Percentiles rank a stretch among this genome's conserved stretches.
Conservation (phyloP, 2,797 vertebrate species). For the Corythornis leucogaster region DNA sequence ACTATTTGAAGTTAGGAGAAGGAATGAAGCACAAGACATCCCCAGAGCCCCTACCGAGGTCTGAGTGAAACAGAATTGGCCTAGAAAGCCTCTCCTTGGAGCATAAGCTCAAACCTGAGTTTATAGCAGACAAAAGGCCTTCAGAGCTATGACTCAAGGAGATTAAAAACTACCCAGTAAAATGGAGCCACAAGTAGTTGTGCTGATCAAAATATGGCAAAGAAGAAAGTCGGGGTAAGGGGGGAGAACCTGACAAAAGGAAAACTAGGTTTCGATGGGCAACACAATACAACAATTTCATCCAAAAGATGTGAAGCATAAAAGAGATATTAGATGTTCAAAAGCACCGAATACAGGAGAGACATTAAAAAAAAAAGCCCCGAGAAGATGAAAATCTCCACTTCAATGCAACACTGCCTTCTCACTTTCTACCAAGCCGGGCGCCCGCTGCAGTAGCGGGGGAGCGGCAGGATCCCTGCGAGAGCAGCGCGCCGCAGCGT, state of each 20-base stretch:
- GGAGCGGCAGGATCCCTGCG: constrained; percentile 13
- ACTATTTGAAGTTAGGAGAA: not conserved
- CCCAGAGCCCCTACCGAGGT: not conserved
- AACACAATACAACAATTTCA: constrained; percentile 79
- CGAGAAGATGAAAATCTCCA: constrained; percentile 74
- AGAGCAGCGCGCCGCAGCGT: not conserved
- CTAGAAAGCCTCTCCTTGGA: constrained; percentile 33
- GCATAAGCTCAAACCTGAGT: not conserved
- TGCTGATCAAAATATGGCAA: constrained; percentile 65
- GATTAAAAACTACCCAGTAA: constrained; percentile 69
- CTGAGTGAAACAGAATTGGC: not conserved
- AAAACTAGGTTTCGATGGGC: constrained; percentile 67
- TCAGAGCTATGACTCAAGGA: constrained; percentile 54
- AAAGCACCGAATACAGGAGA: constrained; percentile 69
- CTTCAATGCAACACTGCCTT: constrained; percentile 69
- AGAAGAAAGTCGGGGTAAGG: constrained; percentile 64
- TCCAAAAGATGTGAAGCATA: constrained; percentile 69
- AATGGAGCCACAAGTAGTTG: constrained; percentile 56
- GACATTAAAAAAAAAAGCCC: constrained; percentile 59
- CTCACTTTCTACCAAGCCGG: constrained; percentile 35
- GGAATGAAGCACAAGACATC: not conserved
- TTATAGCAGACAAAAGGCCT: constrained; percentile 45
- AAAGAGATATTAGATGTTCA: constrained; percentile 79
- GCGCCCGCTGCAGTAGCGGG: not conserved
- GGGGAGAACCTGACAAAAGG: constrained; percentile 73